Conservation (phyloP, 2,888 invertebrate genomes). For the Cryptus viduatorius region DNA sequence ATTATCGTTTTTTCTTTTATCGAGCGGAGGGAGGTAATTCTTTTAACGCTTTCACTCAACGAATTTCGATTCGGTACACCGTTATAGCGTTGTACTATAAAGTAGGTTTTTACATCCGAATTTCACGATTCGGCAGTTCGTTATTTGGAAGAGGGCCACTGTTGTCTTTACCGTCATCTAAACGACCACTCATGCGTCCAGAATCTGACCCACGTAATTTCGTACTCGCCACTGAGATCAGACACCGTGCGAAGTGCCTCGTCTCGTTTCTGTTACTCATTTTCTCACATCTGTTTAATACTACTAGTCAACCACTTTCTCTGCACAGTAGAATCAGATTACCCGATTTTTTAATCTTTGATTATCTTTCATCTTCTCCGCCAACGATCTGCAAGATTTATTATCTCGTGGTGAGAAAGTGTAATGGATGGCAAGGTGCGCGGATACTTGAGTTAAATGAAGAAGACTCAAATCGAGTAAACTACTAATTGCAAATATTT, state of each 20-base stretch:
- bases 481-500: no score
- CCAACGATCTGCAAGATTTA: not conserved
- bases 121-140: constrained; percentile 20
- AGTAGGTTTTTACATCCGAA: constrained; percentile 6
- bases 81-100: not conserved
- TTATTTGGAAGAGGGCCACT: not conserved
- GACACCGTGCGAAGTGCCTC: not conserved
- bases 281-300: constrained; percentile 6
- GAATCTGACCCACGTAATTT: constrained; percentile 11
- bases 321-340: not conserved
- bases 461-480: no score
- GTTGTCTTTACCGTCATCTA: constrained; percentile 6
- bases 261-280: not conserved
- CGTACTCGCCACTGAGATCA: constrained; percentile 1
- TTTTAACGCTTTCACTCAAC: constrained; percentile 33
- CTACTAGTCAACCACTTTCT: constrained; percentile 5
- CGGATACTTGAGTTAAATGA: no score
- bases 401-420: not conserved
- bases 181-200: constrained; percentile 14
- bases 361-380: not conserved
- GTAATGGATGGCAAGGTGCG: no score
- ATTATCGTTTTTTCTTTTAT: not conserved
- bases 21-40: not conserved
- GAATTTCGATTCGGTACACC: constrained; percentile 33
- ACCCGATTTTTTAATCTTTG: not conserved